Conservation (phyloP, 2,888 invertebrate species). For the Steinernema scapterisci region DNA sequence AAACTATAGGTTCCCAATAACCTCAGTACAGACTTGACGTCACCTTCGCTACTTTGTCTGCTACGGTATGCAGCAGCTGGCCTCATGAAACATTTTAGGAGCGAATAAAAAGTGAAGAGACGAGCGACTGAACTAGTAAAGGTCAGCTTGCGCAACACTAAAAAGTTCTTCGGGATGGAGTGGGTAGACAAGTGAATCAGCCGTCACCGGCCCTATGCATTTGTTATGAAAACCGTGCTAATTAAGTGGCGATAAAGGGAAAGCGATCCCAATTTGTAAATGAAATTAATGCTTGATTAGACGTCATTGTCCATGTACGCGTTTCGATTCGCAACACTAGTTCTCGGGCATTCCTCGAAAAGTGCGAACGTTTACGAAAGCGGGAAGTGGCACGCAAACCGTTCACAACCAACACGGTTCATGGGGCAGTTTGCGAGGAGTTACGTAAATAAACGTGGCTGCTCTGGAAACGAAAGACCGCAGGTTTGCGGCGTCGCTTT, state of each 20-base stretch:
- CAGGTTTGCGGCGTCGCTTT: too few species aligned
- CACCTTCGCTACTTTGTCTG: not conserved
- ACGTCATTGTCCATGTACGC: not conserved
- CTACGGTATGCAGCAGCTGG: not conserved
- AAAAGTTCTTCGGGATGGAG: not conserved
- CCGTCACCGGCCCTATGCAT: constrained; percentile 19
- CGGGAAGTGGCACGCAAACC: too few species aligned
- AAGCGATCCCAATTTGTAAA: not conserved
- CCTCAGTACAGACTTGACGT: not conserved
- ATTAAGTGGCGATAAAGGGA: constrained; percentile 7
- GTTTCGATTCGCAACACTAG: constrained; percentile 5
- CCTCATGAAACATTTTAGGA: not conserved
- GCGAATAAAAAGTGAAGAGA: not conserved
- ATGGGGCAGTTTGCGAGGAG: too few species aligned
- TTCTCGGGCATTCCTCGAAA: not conserved
- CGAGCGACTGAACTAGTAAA: not conserved
- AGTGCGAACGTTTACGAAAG: not conserved
- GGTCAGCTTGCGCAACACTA: too few species aligned
- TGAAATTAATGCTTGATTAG: constrained; percentile 28
- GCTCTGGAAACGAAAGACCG: too few species aligned
- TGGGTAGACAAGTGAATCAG: not conserved
- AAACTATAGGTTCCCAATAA: not conserved
- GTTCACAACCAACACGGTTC: too few species aligned
- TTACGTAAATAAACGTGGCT: too few species aligned
- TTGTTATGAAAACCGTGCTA: constrained; percentile 27